These are phyloP conservation scores for Rhinopomastus cyanomelas DNA, from an alignment of 2,113 vertebrate species.

Conservation along the genomic window DNA sequence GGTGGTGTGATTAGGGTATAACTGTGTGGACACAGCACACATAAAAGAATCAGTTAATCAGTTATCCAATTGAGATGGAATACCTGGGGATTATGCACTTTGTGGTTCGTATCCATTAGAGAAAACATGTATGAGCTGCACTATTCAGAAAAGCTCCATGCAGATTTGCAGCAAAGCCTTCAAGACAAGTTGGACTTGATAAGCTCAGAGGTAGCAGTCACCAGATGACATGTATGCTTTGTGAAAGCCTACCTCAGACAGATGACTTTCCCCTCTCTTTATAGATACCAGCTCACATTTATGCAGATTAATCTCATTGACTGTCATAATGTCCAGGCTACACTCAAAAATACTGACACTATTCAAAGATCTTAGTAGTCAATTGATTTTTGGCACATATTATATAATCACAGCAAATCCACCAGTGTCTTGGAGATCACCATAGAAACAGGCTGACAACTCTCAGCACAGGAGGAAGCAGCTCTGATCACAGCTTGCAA, in stretches of 20 bases:
- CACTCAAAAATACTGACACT: neutral
- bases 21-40: neutral
- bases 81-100: neutral
- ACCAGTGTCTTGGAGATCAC: constrained; percentile 29
- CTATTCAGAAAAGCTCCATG: neutral
- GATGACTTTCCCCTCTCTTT: fast-evolving
- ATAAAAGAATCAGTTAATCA: neutral
- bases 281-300: fast-evolving
- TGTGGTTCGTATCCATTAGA: neutral
- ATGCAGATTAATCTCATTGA: neutral
- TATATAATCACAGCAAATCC: neutral
- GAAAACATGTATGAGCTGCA: fast-evolving
- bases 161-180: neutral
- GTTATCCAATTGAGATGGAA: neutral
- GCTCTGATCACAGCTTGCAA: neutral
- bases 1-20: neutral
- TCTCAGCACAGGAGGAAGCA: neutral
- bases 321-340: neutral
- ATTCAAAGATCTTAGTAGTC: neutral
- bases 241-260: neutral
- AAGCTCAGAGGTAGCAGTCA: neutral
- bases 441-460: constrained; percentile 50
- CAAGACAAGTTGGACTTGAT: neutral
- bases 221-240: neutral
- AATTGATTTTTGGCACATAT: neutral